A percentile compares a stretch with the other conserved stretches of the same genome.
Conservation (phyloP, 2,797 vertebrate species). For the Gymnothorax reevesii region DNA sequence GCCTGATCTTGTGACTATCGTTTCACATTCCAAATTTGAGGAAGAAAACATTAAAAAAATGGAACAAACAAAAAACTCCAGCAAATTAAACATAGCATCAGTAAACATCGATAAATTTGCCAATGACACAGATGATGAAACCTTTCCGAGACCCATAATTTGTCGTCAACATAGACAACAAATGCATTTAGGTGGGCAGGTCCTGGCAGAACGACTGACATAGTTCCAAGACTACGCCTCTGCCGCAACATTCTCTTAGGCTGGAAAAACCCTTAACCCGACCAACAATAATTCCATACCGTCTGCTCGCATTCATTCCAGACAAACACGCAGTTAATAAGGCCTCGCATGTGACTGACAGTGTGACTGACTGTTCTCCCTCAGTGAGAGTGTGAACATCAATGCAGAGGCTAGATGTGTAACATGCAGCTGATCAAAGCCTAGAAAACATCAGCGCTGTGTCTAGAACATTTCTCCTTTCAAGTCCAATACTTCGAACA, state of each 20-base stretch:
- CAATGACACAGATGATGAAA: not conserved
- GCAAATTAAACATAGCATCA: not conserved
- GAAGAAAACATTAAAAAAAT: not conserved
- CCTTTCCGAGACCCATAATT: not conserved
- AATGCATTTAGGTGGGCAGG: not conserved
- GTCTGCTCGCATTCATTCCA: not conserved
- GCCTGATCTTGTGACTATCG: not conserved
- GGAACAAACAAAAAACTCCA: not conserved
- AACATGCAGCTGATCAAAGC: not conserved
- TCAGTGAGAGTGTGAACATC: not conserved
- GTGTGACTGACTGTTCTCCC: not conserved
- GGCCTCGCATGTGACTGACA: not conserved
- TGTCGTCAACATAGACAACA: not conserved
- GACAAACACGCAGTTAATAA: not conserved
- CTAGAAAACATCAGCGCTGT: not conserved
- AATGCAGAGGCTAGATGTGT: not conserved
- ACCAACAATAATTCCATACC: not conserved
- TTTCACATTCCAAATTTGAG: not conserved
- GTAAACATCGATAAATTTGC: not conserved
- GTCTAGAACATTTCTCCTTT: not conserved
- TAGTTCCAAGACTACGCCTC: not conserved
- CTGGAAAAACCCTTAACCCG: not conserved
- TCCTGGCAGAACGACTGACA: not conserved
- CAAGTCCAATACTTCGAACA: not conserved
- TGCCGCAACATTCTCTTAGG: no score